Conservation (phyloP, 2,797 vertebrate genomes). For the Ptychobarbus kaznakovi region DNA sequence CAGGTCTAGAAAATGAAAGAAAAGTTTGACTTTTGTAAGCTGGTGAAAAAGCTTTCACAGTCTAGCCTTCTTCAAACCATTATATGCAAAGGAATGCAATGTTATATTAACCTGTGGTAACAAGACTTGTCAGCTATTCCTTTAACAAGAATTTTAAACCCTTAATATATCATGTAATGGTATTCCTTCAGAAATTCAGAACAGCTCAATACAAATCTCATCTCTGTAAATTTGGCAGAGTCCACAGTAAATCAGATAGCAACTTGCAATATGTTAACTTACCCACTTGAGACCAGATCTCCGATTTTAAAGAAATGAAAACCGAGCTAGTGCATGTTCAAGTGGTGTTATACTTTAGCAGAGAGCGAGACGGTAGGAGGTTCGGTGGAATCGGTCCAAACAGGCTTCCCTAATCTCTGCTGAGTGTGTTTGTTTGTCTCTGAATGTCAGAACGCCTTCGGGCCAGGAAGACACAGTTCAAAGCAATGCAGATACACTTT, state of each 20-base stretch:
- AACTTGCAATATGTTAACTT: slow-evolving; percentile 21
- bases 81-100: background rate
- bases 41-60: background rate
- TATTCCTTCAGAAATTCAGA: slow-evolving; percentile 13
- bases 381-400: slow-evolving; percentile 49
- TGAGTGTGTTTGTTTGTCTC: slow-evolving; percentile 59
- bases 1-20: background rate
- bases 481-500: slow-evolving; percentile 53
- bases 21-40: slow-evolving; percentile 7
- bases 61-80: slow-evolving; percentile 2
- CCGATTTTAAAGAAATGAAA: background rate
- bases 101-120: background rate
- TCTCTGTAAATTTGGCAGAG: slow-evolving; percentile 31
- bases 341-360: slow-evolving; percentile 15
- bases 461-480: slow-evolving; percentile 33
- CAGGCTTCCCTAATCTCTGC: slow-evolving; percentile 53
- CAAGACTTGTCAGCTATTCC: slow-evolving; percentile 1
- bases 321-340: slow-evolving; percentile 1
- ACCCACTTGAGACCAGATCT: slow-evolving; percentile 17
- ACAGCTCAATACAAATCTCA: slow-evolving; percentile 38
- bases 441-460: slow-evolving; percentile 54
- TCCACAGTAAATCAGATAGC: slow-evolving; percentile 10
- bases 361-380: slow-evolving; percentile 22
- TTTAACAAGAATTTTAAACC: slow-evolving; percentile 26
- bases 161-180: slow-evolving; percentile 5